Conservation (phyloP, 1,140 invertebrate species). For the Ooceraea biroi region DNA sequence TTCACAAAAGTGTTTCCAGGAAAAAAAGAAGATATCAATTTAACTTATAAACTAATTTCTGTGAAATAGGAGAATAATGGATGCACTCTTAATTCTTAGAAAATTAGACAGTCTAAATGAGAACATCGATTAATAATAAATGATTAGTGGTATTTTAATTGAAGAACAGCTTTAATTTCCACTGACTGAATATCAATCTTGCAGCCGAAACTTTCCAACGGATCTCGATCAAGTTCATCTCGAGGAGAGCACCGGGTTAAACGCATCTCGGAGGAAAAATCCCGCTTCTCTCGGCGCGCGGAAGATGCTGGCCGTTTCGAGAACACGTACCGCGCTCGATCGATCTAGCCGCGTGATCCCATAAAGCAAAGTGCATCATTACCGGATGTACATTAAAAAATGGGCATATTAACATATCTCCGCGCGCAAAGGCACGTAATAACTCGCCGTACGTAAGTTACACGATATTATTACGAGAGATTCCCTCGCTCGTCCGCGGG, state of each 20-base stretch:
- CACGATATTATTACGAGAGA: constrained; percentile 50
- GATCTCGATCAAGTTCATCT: background rate
- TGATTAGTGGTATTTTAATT: background rate
- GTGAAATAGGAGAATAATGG: too few relatives aligned
- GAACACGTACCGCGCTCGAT: constrained; percentile 32
- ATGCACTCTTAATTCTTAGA: too few relatives aligned
- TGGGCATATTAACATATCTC: constrained; percentile 61
- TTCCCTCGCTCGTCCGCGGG: background rate
- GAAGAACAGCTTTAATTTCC: background rate
- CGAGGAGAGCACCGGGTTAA: constrained; percentile 25
- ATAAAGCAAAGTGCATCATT: constrained; percentile 72
- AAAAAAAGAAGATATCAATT: too few relatives aligned
- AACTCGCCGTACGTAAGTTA: constrained; percentile 37
- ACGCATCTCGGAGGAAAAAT: constrained; percentile 11
- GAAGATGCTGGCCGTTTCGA: constrained; percentile 24
- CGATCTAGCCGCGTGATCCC: constrained; percentile 30
- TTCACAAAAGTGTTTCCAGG: too few relatives aligned
- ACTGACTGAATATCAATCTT: background rate
- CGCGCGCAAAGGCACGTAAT: constrained; percentile 58
- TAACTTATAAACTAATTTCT: too few relatives aligned
- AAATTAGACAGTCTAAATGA: too few relatives aligned
- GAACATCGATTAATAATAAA: too few relatives aligned
- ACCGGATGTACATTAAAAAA: constrained; percentile 66
- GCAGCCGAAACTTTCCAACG: background rate
- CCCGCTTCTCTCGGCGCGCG: background rate